phyloP scores from a whole-genome alignment of 2,888 invertebrate genomes.

The Hetaerina titia region DNA sequence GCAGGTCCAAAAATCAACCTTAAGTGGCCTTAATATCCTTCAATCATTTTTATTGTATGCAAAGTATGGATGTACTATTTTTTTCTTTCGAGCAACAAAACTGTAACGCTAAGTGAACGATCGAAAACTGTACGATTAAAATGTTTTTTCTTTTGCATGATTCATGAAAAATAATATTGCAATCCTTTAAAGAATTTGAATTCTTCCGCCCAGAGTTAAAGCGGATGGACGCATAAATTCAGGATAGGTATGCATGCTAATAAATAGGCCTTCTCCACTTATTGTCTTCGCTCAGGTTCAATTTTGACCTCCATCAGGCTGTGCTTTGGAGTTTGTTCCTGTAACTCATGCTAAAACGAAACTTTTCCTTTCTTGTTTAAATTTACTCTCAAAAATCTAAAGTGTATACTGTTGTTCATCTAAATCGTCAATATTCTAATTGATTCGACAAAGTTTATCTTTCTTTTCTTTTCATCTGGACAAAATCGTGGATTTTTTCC shows the following conservation, averaged over 20 bases:
- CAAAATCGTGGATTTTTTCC: neutral
- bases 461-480: neutral
- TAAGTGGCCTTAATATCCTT: neutral
- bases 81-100: neutral
- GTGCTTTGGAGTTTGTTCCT: neutral
- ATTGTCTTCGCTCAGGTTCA: neutral
- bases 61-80: neutral
- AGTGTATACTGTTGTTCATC: neutral
- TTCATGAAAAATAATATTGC: no score
- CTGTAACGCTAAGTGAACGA: neutral
- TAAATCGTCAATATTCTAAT: neutral
- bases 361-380: neutral
- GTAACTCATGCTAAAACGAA: neutral
- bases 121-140: neutral
- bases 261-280: no score
- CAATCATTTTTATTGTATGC: neutral
- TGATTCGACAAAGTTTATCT: neutral
- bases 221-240: no score
- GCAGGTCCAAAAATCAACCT: neutral
- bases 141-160: neutral
- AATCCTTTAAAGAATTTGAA: no score
- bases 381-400: neutral
- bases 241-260: no score
- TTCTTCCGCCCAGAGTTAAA: no score
- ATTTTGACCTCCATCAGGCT: neutral